A percentile compares a stretch with the other conserved stretches of the same genome.
Evolutionary conservation across 2,797 vertebrate genomes (phyloP).

Genomic region (Distichodus sexfasciatus): DNA sequence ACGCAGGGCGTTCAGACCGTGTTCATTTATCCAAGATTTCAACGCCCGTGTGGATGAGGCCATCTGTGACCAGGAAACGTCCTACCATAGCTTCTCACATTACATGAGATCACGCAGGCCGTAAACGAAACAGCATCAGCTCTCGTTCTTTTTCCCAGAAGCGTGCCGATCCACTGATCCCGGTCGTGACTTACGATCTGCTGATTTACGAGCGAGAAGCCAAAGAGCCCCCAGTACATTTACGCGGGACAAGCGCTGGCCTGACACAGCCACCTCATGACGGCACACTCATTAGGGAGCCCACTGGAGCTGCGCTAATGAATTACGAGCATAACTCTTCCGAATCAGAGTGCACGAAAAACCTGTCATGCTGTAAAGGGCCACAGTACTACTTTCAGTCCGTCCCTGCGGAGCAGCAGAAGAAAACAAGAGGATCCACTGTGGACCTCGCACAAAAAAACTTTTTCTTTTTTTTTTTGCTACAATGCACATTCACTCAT

Average conservation of each 20-base stretch:
- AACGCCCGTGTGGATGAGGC: no score
- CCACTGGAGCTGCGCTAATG: not conserved
- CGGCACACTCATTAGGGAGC: not conserved
- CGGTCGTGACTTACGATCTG: no score
- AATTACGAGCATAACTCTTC: not conserved
- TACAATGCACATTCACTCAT: not conserved
- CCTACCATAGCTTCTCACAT: no score
- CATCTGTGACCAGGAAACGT: no score
- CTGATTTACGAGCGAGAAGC: no score
- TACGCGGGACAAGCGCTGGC: not conserved
- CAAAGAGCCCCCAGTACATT: not conserved
- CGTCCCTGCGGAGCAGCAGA: not conserved
- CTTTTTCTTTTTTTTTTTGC: not conserved
- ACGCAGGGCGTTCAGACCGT: no score
- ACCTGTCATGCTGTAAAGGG: not conserved
- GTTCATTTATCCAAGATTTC: no score
- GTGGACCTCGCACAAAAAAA: not conserved
- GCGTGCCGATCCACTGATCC: no score
- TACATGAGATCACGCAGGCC: no score
- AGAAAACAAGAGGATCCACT: not conserved
- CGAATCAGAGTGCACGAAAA: not conserved
- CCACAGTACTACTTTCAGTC: not conserved
- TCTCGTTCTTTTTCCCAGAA: no score
- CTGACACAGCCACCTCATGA: not conserved
- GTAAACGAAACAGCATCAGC: no score